Conservation (phyloP, 2,888 invertebrate species). For the Chelonus formosanus region DNA sequence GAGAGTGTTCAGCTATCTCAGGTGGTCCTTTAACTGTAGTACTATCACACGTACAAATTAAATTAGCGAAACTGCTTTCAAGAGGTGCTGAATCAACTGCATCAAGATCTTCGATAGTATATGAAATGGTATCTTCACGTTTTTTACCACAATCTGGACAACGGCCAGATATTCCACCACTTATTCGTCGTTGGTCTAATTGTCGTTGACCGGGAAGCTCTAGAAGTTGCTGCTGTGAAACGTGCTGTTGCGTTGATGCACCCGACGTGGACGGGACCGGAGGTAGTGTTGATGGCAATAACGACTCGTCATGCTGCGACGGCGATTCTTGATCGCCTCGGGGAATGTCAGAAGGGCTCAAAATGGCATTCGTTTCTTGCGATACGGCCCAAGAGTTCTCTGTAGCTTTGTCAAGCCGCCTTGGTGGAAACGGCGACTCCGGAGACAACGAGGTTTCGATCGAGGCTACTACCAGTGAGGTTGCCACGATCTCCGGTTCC, state of each 20-base stretch:
- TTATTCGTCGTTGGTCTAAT: conserved; percentile 39
- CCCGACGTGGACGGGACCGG: conserved; percentile 57
- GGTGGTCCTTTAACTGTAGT: conserved; percentile 23
- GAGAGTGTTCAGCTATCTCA: conserved; percentile 16
- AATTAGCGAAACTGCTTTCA: conserved; percentile 40
- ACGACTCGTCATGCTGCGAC: conserved; percentile 59
- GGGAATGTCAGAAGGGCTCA: conserved; percentile 64
- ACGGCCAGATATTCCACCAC: conserved; percentile 43
- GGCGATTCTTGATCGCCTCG: conserved; percentile 55
- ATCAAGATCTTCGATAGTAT: conserved; percentile 62
- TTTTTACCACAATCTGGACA: conserved; percentile 55
- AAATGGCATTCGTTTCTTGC: conserved; percentile 63
- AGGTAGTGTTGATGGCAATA: conserved; percentile 31
- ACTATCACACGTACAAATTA: conserved; percentile 42
- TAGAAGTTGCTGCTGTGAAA: conserved; percentile 39
- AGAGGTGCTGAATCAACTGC: conserved; percentile 54
- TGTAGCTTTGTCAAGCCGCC: conserved; percentile 66
- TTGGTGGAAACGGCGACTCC: conserved; percentile 65
- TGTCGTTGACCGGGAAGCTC: conserved; percentile 27
- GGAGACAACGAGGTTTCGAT: conserved; percentile 65
- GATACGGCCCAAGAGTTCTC: conserved; percentile 64
- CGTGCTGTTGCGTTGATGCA: conserved; percentile 44
- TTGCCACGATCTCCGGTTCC: conserved; percentile 58
- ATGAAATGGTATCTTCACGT: conserved; percentile 54
- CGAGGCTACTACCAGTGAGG: conserved; percentile 60